phyloP scores from a whole-genome alignment of 2,888 invertebrate genomes.

The Leucania comma region DNA sequence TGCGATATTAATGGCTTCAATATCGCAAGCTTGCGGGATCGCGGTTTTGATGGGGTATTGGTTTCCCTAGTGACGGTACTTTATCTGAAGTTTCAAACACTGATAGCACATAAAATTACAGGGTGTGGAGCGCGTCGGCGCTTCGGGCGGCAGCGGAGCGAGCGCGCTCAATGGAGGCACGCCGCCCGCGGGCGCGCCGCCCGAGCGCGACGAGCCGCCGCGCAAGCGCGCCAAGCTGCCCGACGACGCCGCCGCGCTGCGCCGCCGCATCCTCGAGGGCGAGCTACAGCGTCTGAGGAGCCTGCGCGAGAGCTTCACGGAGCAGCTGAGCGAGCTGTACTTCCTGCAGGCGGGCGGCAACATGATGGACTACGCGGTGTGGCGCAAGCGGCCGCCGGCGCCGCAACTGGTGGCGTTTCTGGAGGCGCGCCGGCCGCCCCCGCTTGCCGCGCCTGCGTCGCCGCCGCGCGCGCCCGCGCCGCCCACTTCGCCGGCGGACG shows the following conservation, averaged over 20 bases:
- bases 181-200: constrained; percentile 66
- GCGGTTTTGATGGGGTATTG: too few relatives aligned
- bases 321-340: constrained; percentile 95
- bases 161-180: constrained; percentile 71
- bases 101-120: constrained; percentile 53
- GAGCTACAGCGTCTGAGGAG: constrained; percentile 93
- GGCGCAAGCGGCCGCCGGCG: constrained; percentile 95
- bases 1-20: too few relatives aligned
- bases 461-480: constrained; percentile 72
- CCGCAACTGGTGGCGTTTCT: constrained; percentile 94
- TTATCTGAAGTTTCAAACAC: neutral
- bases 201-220: constrained; percentile 79
- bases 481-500: constrained; percentile 72
- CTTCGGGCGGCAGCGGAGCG: constrained; percentile 68
- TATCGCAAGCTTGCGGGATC: too few relatives aligned
- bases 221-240: constrained; percentile 78
- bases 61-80: too few relatives aligned
- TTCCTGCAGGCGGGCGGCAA: constrained; percentile 96
- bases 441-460: constrained; percentile 87
- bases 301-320: constrained; percentile 93
- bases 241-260: constrained; percentile 83
- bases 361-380: constrained; percentile 96
- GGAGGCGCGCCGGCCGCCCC: constrained; percentile 93
- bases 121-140: constrained; percentile 82
- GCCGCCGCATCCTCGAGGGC: constrained; percentile 92